Percentiles rank a stretch among this genome's conserved stretches.
Evolutionary conservation across 1,140 invertebrate genomes (phyloP).

Genomic region (Galleria mellonella): DNA sequence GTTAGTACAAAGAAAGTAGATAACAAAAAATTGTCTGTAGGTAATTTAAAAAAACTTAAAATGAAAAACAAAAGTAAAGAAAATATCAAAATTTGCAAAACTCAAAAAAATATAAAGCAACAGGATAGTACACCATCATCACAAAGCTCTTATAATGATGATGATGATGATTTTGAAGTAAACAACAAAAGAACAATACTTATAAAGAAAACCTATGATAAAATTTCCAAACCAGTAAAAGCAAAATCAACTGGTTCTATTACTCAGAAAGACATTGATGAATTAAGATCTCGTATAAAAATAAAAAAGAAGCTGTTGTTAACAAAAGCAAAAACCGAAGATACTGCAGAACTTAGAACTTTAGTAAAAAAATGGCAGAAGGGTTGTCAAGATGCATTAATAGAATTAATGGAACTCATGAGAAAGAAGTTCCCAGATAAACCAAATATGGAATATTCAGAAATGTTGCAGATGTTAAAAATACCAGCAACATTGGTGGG

Average conservation of each 20-base stretch:
- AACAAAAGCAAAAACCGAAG: conserved; percentile 40
- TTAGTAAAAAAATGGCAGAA: conserved; percentile 64
- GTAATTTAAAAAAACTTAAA: conserved; percentile 15
- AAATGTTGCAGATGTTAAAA: conserved; percentile 56
- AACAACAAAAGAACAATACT: conserved; percentile 46
- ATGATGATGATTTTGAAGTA: conserved; percentile 52
- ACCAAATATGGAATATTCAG: conserved; percentile 51
- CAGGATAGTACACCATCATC: conserved; percentile 10
- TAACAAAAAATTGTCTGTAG: conserved; percentile 26
- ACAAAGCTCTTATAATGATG: conserved; percentile 33
- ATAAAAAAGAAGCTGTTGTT: conserved; percentile 51
- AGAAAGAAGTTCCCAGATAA: conserved; percentile 48
- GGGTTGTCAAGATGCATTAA: conserved; percentile 58
- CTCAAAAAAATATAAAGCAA: conserved; percentile 9
- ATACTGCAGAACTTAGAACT: conserved; percentile 47
- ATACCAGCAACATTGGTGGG: conserved; percentile 54
- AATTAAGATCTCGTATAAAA: conserved; percentile 47
- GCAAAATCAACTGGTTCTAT: conserved; percentile 63
- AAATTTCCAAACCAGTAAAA: conserved; percentile 42
- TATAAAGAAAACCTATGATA: conserved; percentile 48
- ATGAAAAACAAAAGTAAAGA: conserved; percentile 10
- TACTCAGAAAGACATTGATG: conserved; percentile 58
- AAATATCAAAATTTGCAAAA: conserved; percentile 11
- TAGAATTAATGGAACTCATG: conserved; percentile 56
- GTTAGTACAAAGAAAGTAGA: conserved; percentile 23